These are phyloP conservation scores for Eurosta solidaginis DNA, from an alignment of 1,140 invertebrate species.

Conservation along the genomic window DNA sequence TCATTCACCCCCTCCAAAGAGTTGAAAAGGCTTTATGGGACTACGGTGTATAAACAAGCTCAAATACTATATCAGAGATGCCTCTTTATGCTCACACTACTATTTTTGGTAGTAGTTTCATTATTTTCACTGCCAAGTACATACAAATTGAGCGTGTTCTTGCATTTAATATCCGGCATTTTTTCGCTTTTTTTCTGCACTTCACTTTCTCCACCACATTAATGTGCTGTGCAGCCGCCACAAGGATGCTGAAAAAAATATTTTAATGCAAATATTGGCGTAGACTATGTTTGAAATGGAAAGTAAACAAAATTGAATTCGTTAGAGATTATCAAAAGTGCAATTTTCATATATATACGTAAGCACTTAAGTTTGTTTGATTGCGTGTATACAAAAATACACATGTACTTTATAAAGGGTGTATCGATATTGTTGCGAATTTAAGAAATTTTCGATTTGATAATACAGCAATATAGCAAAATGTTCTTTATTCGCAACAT, in stretches of 20 bases:
- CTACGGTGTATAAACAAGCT: too few relatives aligned
- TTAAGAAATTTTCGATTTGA: too few relatives aligned
- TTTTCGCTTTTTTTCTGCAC: neutral
- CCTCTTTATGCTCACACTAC: too few relatives aligned
- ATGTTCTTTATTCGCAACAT: too few relatives aligned
- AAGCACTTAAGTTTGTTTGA: too few relatives aligned
- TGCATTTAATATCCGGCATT: neutral
- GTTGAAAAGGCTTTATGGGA: too few relatives aligned
- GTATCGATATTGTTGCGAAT: too few relatives aligned
- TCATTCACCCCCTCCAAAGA: too few relatives aligned
- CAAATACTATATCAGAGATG: too few relatives aligned
- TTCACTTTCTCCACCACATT: neutral
- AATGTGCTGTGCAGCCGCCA: neutral
- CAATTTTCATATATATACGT: neutral
- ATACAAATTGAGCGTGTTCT: neutral
- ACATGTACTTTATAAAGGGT: neutral
- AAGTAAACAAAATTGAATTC: neutral
- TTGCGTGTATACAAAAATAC: neutral
- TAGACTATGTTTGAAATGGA: constrained; percentile 11
- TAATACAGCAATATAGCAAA: too few relatives aligned
- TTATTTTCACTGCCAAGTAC: too few relatives aligned
- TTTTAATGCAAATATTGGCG: constrained; percentile 1
- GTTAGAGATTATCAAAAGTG: neutral
- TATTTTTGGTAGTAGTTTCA: too few relatives aligned
- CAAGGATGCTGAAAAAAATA: neutral